A percentile compares a stretch with the other conserved stretches of the same genome.
Evolutionary conservation across 2,113 vertebrate species (phyloP).

Genomic region (Ophiodon elongatus): DNA sequence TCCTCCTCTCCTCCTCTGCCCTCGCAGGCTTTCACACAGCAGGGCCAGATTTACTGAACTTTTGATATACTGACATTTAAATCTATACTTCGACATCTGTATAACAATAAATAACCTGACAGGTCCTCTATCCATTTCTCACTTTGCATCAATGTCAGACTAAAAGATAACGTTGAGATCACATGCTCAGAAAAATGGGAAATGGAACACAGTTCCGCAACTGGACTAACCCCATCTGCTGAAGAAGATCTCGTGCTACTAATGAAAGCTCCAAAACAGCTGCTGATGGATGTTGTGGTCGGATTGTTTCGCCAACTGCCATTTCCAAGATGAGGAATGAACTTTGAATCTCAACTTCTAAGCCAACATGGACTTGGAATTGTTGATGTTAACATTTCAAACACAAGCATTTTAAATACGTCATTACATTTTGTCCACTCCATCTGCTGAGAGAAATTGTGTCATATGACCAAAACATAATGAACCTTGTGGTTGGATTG

Average conservation of each 20-base stretch:
- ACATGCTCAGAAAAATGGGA: not conserved
- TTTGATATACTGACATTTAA: constrained; percentile 10
- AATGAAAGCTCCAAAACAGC: not conserved
- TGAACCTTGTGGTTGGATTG: not conserved
- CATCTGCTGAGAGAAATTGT: not conserved
- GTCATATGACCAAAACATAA: not conserved
- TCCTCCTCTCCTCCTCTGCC: constrained; percentile 29
- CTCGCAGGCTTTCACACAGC: not conserved
- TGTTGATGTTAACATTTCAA: not conserved
- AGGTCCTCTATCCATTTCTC: not conserved
- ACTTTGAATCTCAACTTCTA: not conserved
- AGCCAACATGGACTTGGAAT: not conserved
- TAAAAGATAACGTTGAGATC: no score
- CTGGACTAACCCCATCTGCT: no score
- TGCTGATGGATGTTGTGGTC: not conserved
- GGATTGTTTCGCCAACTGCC: not conserved
- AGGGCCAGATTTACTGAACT: constrained; percentile 15
- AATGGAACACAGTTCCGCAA: not conserved
- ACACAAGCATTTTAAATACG: no score
- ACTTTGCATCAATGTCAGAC: not conserved
- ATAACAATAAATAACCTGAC: not conserved
- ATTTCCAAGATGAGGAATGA: not conserved
- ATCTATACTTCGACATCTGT: constrained; percentile 9
- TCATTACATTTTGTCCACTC: not conserved
- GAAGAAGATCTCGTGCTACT: not conserved